A percentile compares a stretch with the other conserved stretches of the same genome.
These are phyloP conservation scores for Nipponia nippon DNA, from an alignment of 2,113 vertebrate genomes.

Conservation along the genomic window DNA sequence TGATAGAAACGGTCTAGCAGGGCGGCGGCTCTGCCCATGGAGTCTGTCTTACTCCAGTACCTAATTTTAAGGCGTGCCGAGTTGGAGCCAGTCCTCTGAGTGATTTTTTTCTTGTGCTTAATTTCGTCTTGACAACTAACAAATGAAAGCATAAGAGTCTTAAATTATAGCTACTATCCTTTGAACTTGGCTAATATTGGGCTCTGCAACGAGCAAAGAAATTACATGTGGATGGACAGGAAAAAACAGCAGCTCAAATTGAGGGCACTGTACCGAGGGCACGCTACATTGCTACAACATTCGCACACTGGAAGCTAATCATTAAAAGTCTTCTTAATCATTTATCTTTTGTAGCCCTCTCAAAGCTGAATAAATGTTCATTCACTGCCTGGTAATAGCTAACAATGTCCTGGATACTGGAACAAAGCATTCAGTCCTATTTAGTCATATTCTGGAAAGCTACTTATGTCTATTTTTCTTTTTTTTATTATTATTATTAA, in stretches of 20 bases:
- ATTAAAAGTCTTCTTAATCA: background rate
- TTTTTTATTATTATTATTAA: background rate
- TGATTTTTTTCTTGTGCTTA: background rate
- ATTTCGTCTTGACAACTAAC: background rate
- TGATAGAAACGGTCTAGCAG: background rate
- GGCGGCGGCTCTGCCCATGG: background rate
- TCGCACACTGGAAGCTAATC: background rate
- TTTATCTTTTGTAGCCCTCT: background rate
- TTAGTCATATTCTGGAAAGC: background rate
- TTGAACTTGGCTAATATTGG: background rate
- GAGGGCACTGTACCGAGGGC: background rate
- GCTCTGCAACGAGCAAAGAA: background rate
- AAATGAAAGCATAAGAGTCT: background rate
- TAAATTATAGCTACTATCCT: background rate
- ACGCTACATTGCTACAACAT: background rate
- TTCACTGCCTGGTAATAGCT: background rate
- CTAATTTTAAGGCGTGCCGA: background rate
- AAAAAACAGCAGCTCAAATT: background rate
- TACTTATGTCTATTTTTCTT: background rate
- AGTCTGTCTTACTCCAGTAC: background rate
- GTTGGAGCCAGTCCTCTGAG: background rate
- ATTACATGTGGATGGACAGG: background rate
- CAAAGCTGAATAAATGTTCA: conserved; percentile 14
- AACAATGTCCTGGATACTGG: background rate
- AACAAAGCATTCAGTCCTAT: background rate